Conservation (phyloP, 2,888 invertebrate species). For the Agrenia bidenticulata region DNA sequence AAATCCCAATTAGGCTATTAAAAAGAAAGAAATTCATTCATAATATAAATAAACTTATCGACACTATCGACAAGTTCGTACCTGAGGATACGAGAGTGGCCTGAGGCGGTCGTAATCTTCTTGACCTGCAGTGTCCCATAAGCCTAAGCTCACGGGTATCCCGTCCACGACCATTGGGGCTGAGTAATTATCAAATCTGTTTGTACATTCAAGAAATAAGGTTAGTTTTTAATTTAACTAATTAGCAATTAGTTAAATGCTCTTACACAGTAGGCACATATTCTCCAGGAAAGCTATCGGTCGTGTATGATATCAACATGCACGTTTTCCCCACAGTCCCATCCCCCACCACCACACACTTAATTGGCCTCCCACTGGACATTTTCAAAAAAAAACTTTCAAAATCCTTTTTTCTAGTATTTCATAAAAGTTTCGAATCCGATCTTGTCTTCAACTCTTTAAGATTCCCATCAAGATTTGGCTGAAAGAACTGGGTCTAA, state of each 20-base stretch:
- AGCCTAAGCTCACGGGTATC: slow-evolving; percentile 90
- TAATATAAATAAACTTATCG: too few relatives aligned
- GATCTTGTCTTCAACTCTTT: too few relatives aligned
- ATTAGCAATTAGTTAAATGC: neutral
- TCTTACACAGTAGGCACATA: slow-evolving; percentile 49
- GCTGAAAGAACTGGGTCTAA: too few relatives aligned
- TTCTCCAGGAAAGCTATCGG: slow-evolving; percentile 50
- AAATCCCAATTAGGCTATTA: slow-evolving; percentile 17
- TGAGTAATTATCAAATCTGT: slow-evolving; percentile 96
- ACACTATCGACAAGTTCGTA: slow-evolving; percentile 53
- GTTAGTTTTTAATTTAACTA: neutral
- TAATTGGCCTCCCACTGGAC: slow-evolving; percentile 51
- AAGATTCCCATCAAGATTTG: too few relatives aligned
- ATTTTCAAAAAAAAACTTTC: too few relatives aligned
- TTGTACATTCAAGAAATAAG: slow-evolving; percentile 25
- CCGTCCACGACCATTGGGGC: slow-evolving; percentile 98
- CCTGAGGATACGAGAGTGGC: slow-evolving; percentile 92
- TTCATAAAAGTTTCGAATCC: too few relatives aligned
- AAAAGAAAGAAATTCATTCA: too few relatives aligned
- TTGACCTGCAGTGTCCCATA: slow-evolving; percentile 92
- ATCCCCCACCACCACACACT: slow-evolving; percentile 51
- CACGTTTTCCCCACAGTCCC: slow-evolving; percentile 51
- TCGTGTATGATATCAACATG: slow-evolving; percentile 50
- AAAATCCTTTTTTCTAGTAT: too few relatives aligned
- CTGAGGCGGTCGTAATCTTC: slow-evolving; percentile 94